Percentiles rank a stretch among this genome's conserved stretches.
phyloP scores from a whole-genome alignment of 2,797 vertebrate genomes.

The Sebastes variabilis region DNA sequence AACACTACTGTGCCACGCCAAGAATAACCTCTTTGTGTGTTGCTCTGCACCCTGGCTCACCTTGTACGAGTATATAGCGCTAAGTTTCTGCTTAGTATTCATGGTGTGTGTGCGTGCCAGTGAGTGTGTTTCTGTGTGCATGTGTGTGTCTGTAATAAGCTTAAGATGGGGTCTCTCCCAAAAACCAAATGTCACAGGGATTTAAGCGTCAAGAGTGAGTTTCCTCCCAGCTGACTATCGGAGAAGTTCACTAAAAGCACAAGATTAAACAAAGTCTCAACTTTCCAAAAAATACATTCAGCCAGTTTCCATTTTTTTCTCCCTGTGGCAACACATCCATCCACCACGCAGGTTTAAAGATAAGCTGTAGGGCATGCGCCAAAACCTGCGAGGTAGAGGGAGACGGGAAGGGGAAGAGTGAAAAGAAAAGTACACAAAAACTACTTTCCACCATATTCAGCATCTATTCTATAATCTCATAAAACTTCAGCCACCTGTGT shows the following conservation, averaged over 20 bases:
- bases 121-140: conserved; percentile 13
- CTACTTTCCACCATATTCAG: not conserved
- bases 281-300: conserved; percentile 67
- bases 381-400: conserved; percentile 34
- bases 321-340: conserved; percentile 65
- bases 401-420: not conserved
- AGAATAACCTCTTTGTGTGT: conserved; percentile 73
- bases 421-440: conserved; percentile 28
- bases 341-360: conserved; percentile 64
- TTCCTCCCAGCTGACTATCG: conserved; percentile 69
- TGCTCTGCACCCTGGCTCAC: conserved; percentile 72
- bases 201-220: conserved; percentile 69
- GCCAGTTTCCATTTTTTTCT: conserved; percentile 56
- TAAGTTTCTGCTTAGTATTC: conserved; percentile 66
- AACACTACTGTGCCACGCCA: conserved; percentile 53
- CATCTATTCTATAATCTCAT: not conserved
- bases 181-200: conserved; percentile 76
- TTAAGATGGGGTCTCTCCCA: conserved; percentile 63
- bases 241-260: conserved; percentile 75
- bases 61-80: conserved; percentile 58
- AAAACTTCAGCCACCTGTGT: conserved; percentile 33
- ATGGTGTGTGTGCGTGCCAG: conserved; percentile 37
- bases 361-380: conserved; percentile 70
- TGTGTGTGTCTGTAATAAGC: conserved; percentile 47
- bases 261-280: conserved; percentile 75